These are phyloP conservation scores for Drosophila triauraria DNA, from an alignment of 1,140 invertebrate species.

Conservation along the genomic window DNA sequence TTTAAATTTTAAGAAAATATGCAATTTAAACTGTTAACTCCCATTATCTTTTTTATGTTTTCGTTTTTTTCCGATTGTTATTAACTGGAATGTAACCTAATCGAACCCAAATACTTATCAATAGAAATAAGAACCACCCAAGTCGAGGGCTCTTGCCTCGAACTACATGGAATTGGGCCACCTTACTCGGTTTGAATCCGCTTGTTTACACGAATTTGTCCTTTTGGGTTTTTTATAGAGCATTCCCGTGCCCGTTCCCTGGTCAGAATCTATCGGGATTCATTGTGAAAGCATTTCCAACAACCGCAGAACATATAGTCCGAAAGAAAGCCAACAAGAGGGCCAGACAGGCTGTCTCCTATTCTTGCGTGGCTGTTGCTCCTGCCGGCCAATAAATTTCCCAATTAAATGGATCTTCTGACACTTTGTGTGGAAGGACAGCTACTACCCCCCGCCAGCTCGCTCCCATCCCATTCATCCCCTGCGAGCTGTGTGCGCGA, in stretches of 20 bases:
- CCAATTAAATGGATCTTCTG: slow-evolving; percentile 82
- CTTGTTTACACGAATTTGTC: slow-evolving; percentile 69
- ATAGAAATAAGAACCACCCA: slow-evolving; percentile 66
- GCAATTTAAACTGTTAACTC: no score
- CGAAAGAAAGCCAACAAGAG: slow-evolving; percentile 70
- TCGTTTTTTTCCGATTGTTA: slow-evolving; percentile 35
- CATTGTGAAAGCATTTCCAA: slow-evolving; percentile 68
- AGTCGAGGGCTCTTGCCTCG: slow-evolving; percentile 32
- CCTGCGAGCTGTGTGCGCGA: slow-evolving; percentile 21
- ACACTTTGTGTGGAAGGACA: slow-evolving; percentile 68
- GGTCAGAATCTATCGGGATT: slow-evolving; percentile 8
- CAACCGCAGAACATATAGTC: slow-evolving; percentile 70
- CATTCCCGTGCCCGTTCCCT: slow-evolving; percentile 1
- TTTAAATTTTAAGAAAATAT: no score
- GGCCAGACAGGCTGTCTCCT: slow-evolving; percentile 76
- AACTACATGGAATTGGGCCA: slow-evolving; percentile 42
- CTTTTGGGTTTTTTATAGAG: slow-evolving; percentile 40
- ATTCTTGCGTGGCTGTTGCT: slow-evolving; percentile 31
- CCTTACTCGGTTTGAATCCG: slow-evolving; percentile 51
- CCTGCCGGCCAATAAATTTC: slow-evolving; percentile 75
- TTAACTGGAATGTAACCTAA: slow-evolving; percentile 64
- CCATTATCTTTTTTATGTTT: no score
- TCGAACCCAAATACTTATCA: slow-evolving; percentile 32
- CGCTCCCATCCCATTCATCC: slow-evolving; percentile 22
- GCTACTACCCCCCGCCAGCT: slow-evolving; percentile 58